Percentiles rank a stretch among this genome's conserved stretches.
Evolutionary conservation across 2,888 invertebrate species (phyloP).

Genomic region (Drosophila neonasuta): DNA sequence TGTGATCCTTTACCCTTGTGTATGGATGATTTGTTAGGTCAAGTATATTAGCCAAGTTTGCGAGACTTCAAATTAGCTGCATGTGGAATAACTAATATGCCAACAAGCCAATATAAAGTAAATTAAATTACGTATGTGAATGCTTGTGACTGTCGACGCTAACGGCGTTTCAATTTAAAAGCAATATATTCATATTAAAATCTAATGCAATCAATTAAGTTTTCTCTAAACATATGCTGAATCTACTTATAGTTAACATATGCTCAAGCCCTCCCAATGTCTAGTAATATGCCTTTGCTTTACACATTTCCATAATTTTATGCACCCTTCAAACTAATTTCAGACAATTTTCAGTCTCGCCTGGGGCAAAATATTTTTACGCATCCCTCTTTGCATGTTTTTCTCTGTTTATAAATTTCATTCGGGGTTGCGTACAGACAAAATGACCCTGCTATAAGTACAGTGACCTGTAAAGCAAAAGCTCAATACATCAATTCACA

Average conservation of each 20-base stretch:
- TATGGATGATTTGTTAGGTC: slow-evolving; percentile 38
- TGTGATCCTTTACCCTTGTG: slow-evolving; percentile 35
- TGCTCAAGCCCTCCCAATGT: slow-evolving; percentile 4
- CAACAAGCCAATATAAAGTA: neutral
- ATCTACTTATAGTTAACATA: slow-evolving; percentile 43
- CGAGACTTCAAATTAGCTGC: slow-evolving; percentile 4
- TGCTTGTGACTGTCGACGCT: neutral
- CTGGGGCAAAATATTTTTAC: slow-evolving; percentile 29
- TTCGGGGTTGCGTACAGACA: slow-evolving; percentile 8
- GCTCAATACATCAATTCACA: slow-evolving; percentile 13
- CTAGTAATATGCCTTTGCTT: slow-evolving; percentile 24
- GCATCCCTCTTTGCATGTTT: slow-evolving; percentile 26
- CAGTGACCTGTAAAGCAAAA: slow-evolving; percentile 6
- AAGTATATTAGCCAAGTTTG: slow-evolving; percentile 30
- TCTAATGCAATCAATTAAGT: slow-evolving; percentile 61
- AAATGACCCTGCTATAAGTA: slow-evolving; percentile 18
- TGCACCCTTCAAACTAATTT: slow-evolving; percentile 70
- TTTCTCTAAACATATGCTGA: slow-evolving; percentile 51
- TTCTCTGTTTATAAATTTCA: slow-evolving; percentile 11
- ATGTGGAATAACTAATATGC: neutral
- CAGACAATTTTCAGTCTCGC: slow-evolving; percentile 34
- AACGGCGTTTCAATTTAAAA: neutral
- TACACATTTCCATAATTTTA: slow-evolving; percentile 66
- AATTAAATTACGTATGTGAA: neutral
- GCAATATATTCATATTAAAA: slow-evolving; percentile 5